Evolutionary conservation across 2,113 vertebrate species (phyloP).

Genomic region (Pteruthius melanotis): DNA sequence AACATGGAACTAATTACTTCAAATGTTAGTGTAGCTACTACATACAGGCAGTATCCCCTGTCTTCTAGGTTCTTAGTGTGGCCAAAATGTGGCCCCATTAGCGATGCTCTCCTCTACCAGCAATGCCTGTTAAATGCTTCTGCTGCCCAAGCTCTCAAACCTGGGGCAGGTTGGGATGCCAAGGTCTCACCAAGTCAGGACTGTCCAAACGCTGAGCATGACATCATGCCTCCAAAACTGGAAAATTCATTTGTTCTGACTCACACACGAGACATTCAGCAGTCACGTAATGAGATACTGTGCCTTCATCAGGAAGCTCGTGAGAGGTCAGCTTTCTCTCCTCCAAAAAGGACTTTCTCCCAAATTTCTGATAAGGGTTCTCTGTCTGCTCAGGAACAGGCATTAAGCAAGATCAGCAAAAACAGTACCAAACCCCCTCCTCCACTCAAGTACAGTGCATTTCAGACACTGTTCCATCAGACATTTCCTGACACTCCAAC

Average conservation of each 20-base stretch:
- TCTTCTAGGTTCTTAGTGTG: slow-evolving; percentile 87
- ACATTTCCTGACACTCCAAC: slow-evolving; percentile 77
- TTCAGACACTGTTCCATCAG: slow-evolving; percentile 87
- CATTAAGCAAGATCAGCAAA: slow-evolving; percentile 83
- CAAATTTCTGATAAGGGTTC: slow-evolving; percentile 74
- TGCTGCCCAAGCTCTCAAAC: slow-evolving; percentile 87
- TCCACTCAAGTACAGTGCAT: slow-evolving; percentile 82
- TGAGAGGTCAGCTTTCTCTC: slow-evolving; percentile 91
- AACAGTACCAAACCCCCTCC: slow-evolving; percentile 73
- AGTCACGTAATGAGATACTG: slow-evolving; percentile 61
- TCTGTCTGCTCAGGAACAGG: slow-evolving; percentile 70
- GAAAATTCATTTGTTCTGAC: slow-evolving; percentile 77
- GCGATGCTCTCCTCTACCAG: slow-evolving; percentile 90
- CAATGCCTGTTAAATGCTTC: slow-evolving; percentile 89
- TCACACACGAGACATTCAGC: slow-evolving; percentile 65
- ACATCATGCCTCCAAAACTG: slow-evolving; percentile 70
- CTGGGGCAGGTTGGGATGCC: slow-evolving; percentile 83
- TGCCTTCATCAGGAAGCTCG: slow-evolving; percentile 69
- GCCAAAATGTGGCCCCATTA: slow-evolving; percentile 85
- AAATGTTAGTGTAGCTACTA: slow-evolving; percentile 92
- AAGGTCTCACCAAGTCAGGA: slow-evolving; percentile 80
- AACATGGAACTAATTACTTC: slow-evolving; percentile 96
- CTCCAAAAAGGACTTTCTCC: slow-evolving; percentile 82
- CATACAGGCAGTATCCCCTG: slow-evolving; percentile 92
- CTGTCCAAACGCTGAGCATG: slow-evolving; percentile 74